Evolutionary conservation across 2,797 vertebrate species (phyloP), one percentile per base, ranked within the genome.

Genomic region (Chrysocyon brachyurus): DNA sequence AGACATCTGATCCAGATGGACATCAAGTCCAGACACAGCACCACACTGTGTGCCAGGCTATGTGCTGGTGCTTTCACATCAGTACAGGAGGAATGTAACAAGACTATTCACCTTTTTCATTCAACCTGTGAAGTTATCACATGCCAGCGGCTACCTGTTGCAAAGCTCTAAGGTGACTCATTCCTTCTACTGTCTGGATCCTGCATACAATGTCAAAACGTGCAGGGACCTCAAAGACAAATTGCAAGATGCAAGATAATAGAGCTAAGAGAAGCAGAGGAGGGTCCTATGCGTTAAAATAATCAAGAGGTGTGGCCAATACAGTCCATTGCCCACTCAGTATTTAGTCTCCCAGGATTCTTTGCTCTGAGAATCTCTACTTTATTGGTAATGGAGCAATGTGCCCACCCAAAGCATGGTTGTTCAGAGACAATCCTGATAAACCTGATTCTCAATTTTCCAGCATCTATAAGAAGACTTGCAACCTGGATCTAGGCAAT

Each of bases 81-180:
- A 19, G 12, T 33, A 6, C 0, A 9, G 52, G 8, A 36, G 22
- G 6, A 11, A 52, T 15, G 19, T 26, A 17, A 26, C 28, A n/a
- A 26, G 9, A 33, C 12, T 9, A 21, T 7, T 83, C 36, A 12
- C 63, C 24, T 12, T 57, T 28, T 54, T 57, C 21, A 9, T 91
- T 31, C 24, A 63, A 4, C 26, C 5, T 54, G 1, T 72, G 28
- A 90, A 33, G 17, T 40, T 28, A 10, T 57, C 7, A 4, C 14
- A 16, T 6, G n/a, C 0, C 17, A 22, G 8, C 4, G 11, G 2
- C 24, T 22, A n/a, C 12, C 28, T 40, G 31, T 63, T 28, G 22
- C 4, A 24, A 1, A 24, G 10, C 5, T 12, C 31, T 2, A 3
- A 0, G 1, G 24, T 7, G 49, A 15, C 22, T 5, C 64, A 52